Base-by-base conservation (phyloP, 2,888 invertebrate species). In the Hedychridium roseum region DNA sequence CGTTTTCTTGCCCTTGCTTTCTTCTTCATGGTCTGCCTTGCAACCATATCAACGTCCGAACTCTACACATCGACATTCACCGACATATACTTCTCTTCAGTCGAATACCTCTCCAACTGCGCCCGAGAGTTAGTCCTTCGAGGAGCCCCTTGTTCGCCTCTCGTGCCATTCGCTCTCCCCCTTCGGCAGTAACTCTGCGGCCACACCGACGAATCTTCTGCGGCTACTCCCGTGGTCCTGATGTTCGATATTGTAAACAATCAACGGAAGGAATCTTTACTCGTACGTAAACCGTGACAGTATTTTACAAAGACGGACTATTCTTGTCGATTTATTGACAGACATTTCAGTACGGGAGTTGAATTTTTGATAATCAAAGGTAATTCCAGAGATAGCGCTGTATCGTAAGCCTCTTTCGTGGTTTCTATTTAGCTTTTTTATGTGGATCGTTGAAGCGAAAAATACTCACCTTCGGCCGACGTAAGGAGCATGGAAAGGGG, bases 1-100 rank as follows among this genome's bases (percentile, higher is more conserved):
- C 49, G 36, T 49, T 31, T 40, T 42, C 35, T 2, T 17, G 16
- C 3, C 38, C 28, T 28, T 18, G n/a, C 17, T 12, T 2, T 9
- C 18, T 28, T 30, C 11, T 16, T 18, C n/a, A 6, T 30, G 23
- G 23, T 39, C 40, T 54, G 44, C 41, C 51, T 38, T 39, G 28
- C 52, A 43, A 47, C 54, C 53, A 46, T 55, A 59, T 64, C 56
- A 52, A 48, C 53, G 57, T 60, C 60, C 50, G 49, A 43, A 51
- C 55, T 57, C 60, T 54, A 57, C 50, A 58, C 60, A 62, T 64
- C 62, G 56, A 64, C 57, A 52, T 63, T 59, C 56, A 62, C 54
- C 50, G 57, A 32, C 43, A 50, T 60, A 61, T 51, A 50, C 54
- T n/a, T n/a, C n/a, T n/a, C 54, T 48, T 47, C 36, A 42, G 41